Conservation (phyloP, 1,140 invertebrate genomes). For the Cecropterus lyciades region DNA sequence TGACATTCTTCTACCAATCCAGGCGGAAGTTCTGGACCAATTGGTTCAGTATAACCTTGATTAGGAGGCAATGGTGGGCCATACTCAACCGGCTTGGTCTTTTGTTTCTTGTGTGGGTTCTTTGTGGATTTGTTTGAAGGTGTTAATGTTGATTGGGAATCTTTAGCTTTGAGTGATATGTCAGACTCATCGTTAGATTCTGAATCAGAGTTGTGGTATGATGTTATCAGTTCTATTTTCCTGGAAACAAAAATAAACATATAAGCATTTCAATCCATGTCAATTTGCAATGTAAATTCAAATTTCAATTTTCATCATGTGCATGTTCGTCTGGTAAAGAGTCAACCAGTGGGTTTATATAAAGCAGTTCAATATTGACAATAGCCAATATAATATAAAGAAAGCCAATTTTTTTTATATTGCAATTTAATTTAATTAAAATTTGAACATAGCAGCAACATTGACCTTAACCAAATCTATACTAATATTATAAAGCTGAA, state of each 20-base stretch:
- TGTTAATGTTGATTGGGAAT: slow-evolving; percentile 34
- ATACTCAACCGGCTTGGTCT: slow-evolving; percentile 57
- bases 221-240: slow-evolving; percentile 78
- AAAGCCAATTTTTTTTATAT: no score
- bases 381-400: no score
- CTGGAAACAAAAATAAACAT: slow-evolving; percentile 48
- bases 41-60: slow-evolving; percentile 59
- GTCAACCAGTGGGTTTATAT: no score
- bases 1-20: slow-evolving; percentile 37
- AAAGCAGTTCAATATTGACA: no score
- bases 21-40: slow-evolving; percentile 69
- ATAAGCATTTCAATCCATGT: no score
- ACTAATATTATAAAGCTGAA: no score
- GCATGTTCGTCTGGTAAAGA: no score
- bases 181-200: slow-evolving; percentile 74
- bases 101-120: slow-evolving; percentile 52
- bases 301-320: no score
- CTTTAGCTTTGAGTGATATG: slow-evolving; percentile 41
- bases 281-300: no score
- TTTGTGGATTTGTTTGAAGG: slow-evolving; percentile 42
- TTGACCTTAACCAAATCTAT: no score
- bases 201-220: slow-evolving; percentile 76
- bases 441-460: no score
- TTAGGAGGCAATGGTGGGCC: slow-evolving; percentile 63
- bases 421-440: no score